Conservation (phyloP, 53 echinoderm and acorn worm genomes). For the Stichopus horrens region DNA sequence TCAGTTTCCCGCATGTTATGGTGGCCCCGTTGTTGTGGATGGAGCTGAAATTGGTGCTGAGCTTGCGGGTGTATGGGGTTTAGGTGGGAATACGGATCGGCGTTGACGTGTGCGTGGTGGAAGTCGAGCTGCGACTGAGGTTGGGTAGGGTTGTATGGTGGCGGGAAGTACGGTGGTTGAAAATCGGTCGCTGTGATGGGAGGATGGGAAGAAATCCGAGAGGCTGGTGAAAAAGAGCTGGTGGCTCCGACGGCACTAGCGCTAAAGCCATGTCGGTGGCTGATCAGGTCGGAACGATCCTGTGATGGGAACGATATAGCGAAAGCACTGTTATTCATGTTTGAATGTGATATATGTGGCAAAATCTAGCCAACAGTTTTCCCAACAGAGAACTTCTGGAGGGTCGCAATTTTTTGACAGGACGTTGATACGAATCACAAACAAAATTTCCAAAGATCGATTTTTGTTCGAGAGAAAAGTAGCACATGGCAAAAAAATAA, state of each 20-base stretch:
- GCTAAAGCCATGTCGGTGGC: slow-evolving; percentile 97
- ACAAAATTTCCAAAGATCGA: background rate
- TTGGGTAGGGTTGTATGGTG: slow-evolving; percentile 99
- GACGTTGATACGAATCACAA: no score
- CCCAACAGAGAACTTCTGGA: no score
- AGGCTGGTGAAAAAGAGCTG: slow-evolving; percentile 95
- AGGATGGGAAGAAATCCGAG: slow-evolving; percentile 94
- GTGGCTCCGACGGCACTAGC: slow-evolving; percentile 91
- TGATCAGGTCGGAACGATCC: slow-evolving; percentile 97
- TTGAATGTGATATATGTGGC: background rate
- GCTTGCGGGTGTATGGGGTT: slow-evolving; percentile 98
- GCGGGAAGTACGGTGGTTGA: slow-evolving; percentile 99
- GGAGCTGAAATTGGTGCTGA: slow-evolving; percentile 95
- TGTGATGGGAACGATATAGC: slow-evolving; percentile 45
- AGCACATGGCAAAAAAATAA: background rate
- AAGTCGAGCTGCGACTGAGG: slow-evolving; percentile 98
- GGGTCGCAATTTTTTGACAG: no score
- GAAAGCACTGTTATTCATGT: slow-evolving; percentile 41
- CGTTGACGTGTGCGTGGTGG: slow-evolving; percentile 96
- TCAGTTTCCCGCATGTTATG: slow-evolving; percentile 89
- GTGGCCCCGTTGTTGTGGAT: slow-evolving; percentile 92
- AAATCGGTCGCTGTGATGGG: slow-evolving; percentile 91
- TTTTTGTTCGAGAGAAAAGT: background rate
- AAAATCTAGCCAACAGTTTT: no score
- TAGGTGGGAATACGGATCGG: slow-evolving; percentile 97